Evolutionary conservation across 2,113 vertebrate genomes (phyloP).

Genomic region (Lasiurus borealis): DNA sequence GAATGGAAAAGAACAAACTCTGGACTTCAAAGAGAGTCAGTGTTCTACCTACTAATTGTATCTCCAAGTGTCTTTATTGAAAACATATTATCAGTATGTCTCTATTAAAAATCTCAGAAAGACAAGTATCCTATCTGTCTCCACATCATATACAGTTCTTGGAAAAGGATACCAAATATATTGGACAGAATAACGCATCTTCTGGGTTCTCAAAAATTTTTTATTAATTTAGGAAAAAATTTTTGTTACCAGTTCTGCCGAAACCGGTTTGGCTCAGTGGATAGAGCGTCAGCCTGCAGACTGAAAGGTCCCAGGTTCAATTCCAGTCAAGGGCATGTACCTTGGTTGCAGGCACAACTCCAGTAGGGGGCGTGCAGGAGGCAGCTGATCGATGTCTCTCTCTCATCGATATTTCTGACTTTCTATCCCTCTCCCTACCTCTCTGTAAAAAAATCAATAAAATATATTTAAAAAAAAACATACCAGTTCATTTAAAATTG

Average conservation of each 20-base stretch:
- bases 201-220: neutral
- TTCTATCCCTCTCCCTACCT: too few relatives aligned
- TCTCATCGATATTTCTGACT: too few relatives aligned
- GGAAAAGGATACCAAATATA: neutral
- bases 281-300: too few relatives aligned
- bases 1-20: neutral
- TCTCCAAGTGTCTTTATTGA: neutral
- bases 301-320: too few relatives aligned
- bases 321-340: too few relatives aligned
- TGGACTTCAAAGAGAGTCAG: neutral
- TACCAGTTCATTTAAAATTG: neutral
- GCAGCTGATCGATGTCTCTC: too few relatives aligned
- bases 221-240: neutral
- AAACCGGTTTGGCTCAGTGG: too few relatives aligned
- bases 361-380: too few relatives aligned
- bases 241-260: neutral
- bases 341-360: too few relatives aligned
- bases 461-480: too few relatives aligned
- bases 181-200: neutral
- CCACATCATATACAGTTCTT: neutral
- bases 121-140: neutral
- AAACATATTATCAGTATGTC: neutral
- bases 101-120: slow-evolving; percentile 37
- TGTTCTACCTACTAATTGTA: neutral
- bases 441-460: too few relatives aligned